phyloP scores from a whole-genome alignment of 1,140 invertebrate species.

The Drosophila insularis region DNA sequence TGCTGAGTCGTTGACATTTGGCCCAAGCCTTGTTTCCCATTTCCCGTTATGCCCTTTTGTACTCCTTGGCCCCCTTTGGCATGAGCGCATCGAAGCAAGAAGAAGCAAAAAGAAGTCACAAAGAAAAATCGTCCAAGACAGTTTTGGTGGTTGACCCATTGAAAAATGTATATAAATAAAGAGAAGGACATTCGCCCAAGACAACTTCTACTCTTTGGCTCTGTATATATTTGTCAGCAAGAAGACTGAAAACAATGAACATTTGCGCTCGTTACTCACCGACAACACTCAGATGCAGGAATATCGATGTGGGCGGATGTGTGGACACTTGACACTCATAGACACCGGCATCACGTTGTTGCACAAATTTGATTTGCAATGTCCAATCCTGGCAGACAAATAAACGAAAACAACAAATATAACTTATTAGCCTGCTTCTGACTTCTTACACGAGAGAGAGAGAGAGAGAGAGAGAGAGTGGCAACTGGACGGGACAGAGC shows the following conservation, averaged over 20 bases:
- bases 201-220: background rate
- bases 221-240: slow-evolving; percentile 12
- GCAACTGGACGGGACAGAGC: background rate
- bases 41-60: slow-evolving; percentile 53
- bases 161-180: background rate
- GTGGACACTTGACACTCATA: slow-evolving; percentile 95
- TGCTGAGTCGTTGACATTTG: slow-evolving; percentile 68
- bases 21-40: slow-evolving; percentile 27
- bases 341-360: slow-evolving; percentile 89
- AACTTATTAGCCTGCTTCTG: slow-evolving; percentile 24
- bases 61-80: slow-evolving; percentile 67
- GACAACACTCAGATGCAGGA: slow-evolving; percentile 90
- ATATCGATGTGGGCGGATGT: slow-evolving; percentile 93
- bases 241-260: slow-evolving; percentile 51
- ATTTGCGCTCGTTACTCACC: slow-evolving; percentile 86
- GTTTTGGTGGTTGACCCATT: slow-evolving; percentile 4
- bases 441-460: background rate
- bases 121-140: slow-evolving; percentile 17
- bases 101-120: background rate
- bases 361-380: slow-evolving; percentile 92
- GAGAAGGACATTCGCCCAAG: background rate
- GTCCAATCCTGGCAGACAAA: slow-evolving; percentile 89
- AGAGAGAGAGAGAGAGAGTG: too few species aligned
- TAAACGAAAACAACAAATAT: slow-evolving; percentile 14
- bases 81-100: slow-evolving; percentile 58